These are phyloP conservation scores for Drosophila subquinaria DNA, from an alignment of 2,888 invertebrate species.

Conservation along the genomic window DNA sequence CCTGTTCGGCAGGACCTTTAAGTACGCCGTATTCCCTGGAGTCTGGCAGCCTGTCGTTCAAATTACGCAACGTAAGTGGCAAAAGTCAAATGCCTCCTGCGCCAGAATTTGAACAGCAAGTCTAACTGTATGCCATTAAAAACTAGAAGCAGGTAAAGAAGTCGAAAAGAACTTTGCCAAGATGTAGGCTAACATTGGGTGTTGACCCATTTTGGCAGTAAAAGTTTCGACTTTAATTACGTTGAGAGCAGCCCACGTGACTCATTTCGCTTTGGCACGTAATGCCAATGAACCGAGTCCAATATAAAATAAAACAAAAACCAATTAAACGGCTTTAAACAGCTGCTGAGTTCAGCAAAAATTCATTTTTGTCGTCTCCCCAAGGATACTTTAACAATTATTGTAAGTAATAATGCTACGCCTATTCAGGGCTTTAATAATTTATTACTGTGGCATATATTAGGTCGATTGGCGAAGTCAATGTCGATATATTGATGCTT, in stretches of 20 bases:
- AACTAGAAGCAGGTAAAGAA: not conserved
- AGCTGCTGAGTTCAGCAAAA: conserved; percentile 44
- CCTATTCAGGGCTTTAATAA: conserved; percentile 44
- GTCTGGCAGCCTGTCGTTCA: conserved; percentile 26
- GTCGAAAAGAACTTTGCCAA: conserved; percentile 3
- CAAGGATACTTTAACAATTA: conserved; percentile 57
- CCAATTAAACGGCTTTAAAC: conserved; percentile 73
- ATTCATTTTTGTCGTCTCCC: conserved; percentile 12
- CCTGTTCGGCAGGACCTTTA: conserved; percentile 2
- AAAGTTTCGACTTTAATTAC: conserved; percentile 22
- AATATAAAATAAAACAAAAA: conserved; percentile 35
- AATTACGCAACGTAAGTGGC: conserved; percentile 60
- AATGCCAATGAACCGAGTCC: conserved; percentile 50
- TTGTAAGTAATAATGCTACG: conserved; percentile 28
- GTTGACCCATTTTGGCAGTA: not conserved
- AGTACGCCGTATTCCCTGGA: conserved; percentile 42
- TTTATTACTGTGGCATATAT: conserved; percentile 42
- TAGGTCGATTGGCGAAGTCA: conserved; percentile 16
- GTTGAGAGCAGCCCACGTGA: conserved; percentile 27
- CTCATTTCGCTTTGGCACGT: conserved; percentile 62
- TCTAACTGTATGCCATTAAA: conserved; percentile 3
- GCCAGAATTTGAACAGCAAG: conserved; percentile 34
- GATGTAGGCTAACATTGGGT: conserved; percentile 6
- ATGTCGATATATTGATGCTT: conserved; percentile 31
- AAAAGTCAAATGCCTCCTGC: conserved; percentile 35